phyloP scores from a whole-genome alignment of 2,888 invertebrate genomes.

The Tinea semifulvella region DNA sequence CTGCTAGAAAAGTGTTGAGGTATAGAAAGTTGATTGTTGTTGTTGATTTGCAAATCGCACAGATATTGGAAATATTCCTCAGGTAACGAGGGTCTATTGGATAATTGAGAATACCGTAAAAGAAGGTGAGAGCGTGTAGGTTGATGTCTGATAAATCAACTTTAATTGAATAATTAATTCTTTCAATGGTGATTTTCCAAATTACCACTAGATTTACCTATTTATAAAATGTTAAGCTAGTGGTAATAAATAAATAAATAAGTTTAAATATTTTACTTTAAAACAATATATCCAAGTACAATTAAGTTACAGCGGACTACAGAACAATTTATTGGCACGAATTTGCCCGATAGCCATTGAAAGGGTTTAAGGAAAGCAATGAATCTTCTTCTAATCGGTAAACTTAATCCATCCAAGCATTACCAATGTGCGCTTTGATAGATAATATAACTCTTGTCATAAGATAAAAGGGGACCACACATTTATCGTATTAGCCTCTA shows the following conservation, averaged over 20 bases:
- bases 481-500: conserved; percentile 43
- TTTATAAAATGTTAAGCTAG: too few relatives aligned
- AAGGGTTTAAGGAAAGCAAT: conserved; percentile 9
- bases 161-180: too few relatives aligned
- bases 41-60: too few relatives aligned
- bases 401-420: conserved; percentile 35
- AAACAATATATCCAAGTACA: neutral
- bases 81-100: too few relatives aligned
- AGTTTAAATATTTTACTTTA: neutral
- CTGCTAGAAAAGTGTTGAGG: too few relatives aligned
- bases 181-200: too few relatives aligned
- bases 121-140: too few relatives aligned
- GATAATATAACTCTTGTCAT: conserved; percentile 45
- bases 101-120: too few relatives aligned
- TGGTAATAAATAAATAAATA: neutral
- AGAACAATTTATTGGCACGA: conserved; percentile 3
- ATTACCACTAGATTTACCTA: too few relatives aligned
- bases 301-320: neutral
- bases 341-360: conserved; percentile 8
- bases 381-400: conserved; percentile 25
- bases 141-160: too few relatives aligned
- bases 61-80: too few relatives aligned
- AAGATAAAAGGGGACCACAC: conserved; percentile 46
- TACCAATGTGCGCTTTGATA: conserved; percentile 34
- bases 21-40: too few relatives aligned